Percentiles rank a stretch among this genome's conserved stretches.
phyloP scores from a whole-genome alignment of 2,888 invertebrate genomes.

The Drosophila buzzatii region DNA sequence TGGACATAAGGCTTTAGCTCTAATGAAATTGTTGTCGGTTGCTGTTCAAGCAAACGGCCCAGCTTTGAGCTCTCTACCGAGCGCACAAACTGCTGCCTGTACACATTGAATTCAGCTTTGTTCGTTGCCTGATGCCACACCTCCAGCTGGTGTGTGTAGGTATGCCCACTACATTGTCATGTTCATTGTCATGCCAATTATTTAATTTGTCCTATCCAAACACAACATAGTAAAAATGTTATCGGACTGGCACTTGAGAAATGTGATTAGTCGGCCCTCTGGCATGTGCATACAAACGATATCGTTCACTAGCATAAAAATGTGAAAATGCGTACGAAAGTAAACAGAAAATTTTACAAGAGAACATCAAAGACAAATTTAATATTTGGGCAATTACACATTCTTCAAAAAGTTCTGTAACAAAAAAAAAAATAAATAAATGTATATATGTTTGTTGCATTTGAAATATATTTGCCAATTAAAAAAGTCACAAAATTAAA shows the following conservation, averaged over 20 bases:
- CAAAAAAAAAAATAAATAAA: neutral
- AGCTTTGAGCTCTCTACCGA: conserved; percentile 10
- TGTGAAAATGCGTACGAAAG: neutral
- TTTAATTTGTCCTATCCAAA: conserved; percentile 70
- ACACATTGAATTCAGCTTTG: conserved; percentile 23
- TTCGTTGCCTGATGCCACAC: conserved; percentile 39
- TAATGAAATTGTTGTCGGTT: conserved; percentile 75
- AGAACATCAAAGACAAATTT: conserved; percentile 46
- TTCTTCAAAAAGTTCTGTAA: neutral
- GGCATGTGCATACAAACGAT: conserved; percentile 26
- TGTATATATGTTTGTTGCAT: too few relatives aligned
- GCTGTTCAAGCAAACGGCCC: conserved; percentile 27
- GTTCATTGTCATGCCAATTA: conserved; percentile 78
- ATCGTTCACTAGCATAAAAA: neutral
- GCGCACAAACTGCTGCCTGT: conserved; percentile 8
- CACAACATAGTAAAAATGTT: conserved; percentile 36
- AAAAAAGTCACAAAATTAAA: neutral
- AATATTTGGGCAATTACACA: neutral
- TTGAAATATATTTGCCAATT: neutral
- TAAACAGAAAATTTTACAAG: conserved; percentile 19
- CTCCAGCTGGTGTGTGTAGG: conserved; percentile 32
- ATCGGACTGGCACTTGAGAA: conserved; percentile 35
- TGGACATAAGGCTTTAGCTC: conserved; percentile 43
- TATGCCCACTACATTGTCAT: conserved; percentile 60
- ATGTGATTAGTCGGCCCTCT: conserved; percentile 57